Percentiles rank a stretch among this genome's conserved stretches.
Conservation (phyloP, 1,140 invertebrate genomes). For the Ceratosolen fusciceps region DNA sequence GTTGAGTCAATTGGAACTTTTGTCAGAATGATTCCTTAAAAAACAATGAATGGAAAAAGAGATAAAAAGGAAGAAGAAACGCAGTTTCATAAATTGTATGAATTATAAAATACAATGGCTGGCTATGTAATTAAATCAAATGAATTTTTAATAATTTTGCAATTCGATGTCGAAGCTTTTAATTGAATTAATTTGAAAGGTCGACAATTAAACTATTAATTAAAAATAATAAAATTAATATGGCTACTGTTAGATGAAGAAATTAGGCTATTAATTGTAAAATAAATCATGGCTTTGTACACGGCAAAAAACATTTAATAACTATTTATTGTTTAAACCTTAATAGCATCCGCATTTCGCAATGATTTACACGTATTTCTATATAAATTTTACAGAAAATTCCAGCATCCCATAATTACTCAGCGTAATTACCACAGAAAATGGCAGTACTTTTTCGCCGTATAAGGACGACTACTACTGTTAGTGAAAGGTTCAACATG, state of each 20-base stretch:
- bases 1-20: no score
- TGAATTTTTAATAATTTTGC: not conserved
- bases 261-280: slow-evolving; percentile 21
- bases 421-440: slow-evolving; percentile 37
- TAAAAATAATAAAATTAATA: slow-evolving; percentile 7
- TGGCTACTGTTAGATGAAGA: not conserved
- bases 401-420: slow-evolving; percentile 42
- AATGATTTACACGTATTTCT: slow-evolving; percentile 37
- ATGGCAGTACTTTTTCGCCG: slow-evolving; percentile 38
- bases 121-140: slow-evolving; percentile 20
- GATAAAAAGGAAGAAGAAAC: not conserved
- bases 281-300: slow-evolving; percentile 26
- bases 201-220: slow-evolving; percentile 10
- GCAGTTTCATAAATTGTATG: slow-evolving; percentile 13
- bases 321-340: slow-evolving; percentile 30
- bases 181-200: slow-evolving; percentile 27
- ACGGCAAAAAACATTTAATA: slow-evolving; percentile 24
- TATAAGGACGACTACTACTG: slow-evolving; percentile 35
- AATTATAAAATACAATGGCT: slow-evolving; percentile 16
- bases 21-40: no score
- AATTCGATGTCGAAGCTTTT: not conserved
- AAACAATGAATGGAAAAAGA: no score
- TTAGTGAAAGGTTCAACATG: slow-evolving; percentile 36
- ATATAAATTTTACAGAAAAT: slow-evolving; percentile 31
- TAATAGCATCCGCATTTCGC: slow-evolving; percentile 41